Percentiles rank a stretch among this genome's conserved stretches.
Evolutionary conservation across 2,113 vertebrate species (phyloP).

Genomic region (Poeciliopsis occidentalis): DNA sequence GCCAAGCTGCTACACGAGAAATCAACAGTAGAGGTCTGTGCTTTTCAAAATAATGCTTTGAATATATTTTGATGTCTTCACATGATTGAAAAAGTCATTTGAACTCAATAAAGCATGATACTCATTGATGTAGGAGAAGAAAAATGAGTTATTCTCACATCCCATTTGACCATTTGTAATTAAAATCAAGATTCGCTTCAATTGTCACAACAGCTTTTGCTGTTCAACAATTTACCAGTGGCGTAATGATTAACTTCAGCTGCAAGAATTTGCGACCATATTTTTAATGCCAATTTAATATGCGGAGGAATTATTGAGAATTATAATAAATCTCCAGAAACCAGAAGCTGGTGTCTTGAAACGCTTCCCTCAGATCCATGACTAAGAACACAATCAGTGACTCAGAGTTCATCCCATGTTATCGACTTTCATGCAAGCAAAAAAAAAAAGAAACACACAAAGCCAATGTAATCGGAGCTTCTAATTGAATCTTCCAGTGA

Average conservation of each 20-base stretch:
- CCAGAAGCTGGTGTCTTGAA: no score
- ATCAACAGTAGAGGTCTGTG: not conserved
- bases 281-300: no score
- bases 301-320: no score
- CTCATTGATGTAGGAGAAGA: not conserved
- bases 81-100: not conserved
- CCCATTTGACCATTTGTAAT: not conserved
- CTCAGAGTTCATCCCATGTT: constrained; percentile 18
- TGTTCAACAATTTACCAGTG: no score
- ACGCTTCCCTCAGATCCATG: not conserved
- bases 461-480: not conserved
- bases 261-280: no score
- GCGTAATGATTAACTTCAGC: no score
- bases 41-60: not conserved
- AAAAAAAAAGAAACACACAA: not conserved
- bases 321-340: no score
- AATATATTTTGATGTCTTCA: not conserved
- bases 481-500: constrained; percentile 16
- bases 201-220: no score
- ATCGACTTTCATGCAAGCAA: constrained; percentile 31
- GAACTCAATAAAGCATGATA: not conserved
- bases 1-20: not conserved
- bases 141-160: not conserved
- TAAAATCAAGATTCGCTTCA: no score
- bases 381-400: not conserved